Percentiles rank a stretch among this genome's conserved stretches.
phyloP scores from a whole-genome alignment of 2,888 invertebrate species.

The Celastrina argiolus region DNA sequence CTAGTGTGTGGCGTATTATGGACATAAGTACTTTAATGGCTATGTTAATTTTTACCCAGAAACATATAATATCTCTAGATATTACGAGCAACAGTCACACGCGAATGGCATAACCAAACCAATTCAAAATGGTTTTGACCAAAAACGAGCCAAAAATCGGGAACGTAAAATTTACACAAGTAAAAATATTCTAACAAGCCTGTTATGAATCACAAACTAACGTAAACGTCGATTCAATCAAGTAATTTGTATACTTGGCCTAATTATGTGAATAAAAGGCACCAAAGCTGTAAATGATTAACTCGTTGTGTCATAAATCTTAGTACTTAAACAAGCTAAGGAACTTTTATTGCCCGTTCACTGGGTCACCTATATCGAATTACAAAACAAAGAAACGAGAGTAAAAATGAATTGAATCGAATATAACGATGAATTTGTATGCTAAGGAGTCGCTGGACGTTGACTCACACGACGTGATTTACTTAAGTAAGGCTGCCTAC shows the following conservation, averaged over 20 bases:
- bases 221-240: conserved; percentile 9
- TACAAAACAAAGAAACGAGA: conserved; percentile 25
- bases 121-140: no score
- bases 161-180: no score
- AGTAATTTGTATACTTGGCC: conserved; percentile 11
- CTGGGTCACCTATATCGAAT: conserved; percentile 21
- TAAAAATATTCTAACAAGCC: no score
- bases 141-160: no score
- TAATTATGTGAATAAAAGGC: conserved; percentile 15
- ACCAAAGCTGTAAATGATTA: conserved; percentile 16
- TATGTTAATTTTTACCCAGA: no score
- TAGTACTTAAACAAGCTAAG: conserved; percentile 1
- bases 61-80: no score
- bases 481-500: conserved; percentile 28
- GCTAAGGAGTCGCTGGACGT: conserved; percentile 37
- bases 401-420: conserved; percentile 18
- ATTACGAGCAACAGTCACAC: no score
- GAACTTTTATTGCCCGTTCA: conserved; percentile 18
- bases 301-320: conserved; percentile 12
- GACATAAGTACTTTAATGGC: no score
- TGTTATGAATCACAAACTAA: not conserved
- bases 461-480: conserved; percentile 42
- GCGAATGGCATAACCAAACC: no score
- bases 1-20: no score
- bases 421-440: conserved; percentile 49